These are phyloP conservation scores for Raja brachyura DNA, from an alignment of 2,113 vertebrate species.

Conservation along the genomic window DNA sequence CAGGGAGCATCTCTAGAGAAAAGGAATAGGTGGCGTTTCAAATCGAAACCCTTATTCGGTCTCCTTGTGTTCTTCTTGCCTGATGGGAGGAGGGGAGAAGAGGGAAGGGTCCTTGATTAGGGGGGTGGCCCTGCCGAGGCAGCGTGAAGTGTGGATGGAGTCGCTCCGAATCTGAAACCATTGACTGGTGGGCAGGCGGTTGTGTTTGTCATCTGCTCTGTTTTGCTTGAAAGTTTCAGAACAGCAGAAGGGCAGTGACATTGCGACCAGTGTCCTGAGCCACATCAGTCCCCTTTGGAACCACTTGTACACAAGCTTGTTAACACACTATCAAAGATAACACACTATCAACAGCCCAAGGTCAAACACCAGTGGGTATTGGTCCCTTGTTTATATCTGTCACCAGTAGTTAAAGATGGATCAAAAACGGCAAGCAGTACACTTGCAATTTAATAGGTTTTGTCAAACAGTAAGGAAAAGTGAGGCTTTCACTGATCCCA, in stretches of 20 bases:
- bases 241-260: conserved; percentile 13
- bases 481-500: conserved; percentile 51
- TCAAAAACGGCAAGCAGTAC: conserved; percentile 51
- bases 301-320: conserved; percentile 13
- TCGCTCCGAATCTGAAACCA: background rate
- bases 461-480: conserved; percentile 49
- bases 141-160: background rate
- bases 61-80: no score
- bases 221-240: conserved; percentile 9
- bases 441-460: conserved; percentile 40
- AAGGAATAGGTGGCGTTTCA: no score
- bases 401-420: conserved; percentile 47
- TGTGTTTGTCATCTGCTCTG: background rate
- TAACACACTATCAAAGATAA: conserved; percentile 37
- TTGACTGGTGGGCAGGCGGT: conserved; percentile 2
- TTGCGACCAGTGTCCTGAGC: background rate
- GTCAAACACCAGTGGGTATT: conserved; percentile 48
- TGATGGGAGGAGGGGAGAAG: no score
- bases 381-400: conserved; percentile 48
- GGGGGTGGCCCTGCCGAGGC: no score
- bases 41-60: no score
- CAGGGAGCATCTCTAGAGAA: no score
- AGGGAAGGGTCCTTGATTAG: no score
- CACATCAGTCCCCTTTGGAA: conserved; percentile 12
- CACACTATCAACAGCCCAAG: conserved; percentile 36